phyloP scores from a whole-genome alignment of 2,797 vertebrate genomes.

The Syngnathus rostellatus region DNA sequence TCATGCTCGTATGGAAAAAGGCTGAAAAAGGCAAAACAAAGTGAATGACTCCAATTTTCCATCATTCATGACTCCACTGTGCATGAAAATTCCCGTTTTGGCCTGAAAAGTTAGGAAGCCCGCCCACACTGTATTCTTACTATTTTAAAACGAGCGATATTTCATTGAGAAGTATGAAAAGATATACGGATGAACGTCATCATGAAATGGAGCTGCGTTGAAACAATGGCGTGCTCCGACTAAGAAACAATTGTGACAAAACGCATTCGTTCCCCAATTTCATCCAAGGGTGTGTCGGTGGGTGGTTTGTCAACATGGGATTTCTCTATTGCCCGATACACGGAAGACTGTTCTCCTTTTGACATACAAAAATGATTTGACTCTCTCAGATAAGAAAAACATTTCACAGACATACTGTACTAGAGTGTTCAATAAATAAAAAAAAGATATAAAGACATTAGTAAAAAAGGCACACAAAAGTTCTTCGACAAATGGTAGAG shows the following conservation, averaged over 20 bases:
- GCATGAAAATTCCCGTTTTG: slow-evolving; percentile 16
- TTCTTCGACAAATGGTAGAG: slow-evolving; percentile 89
- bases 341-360: slow-evolving; percentile 85
- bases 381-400: slow-evolving; percentile 62
- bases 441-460: slow-evolving; percentile 83
- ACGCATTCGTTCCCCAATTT: slow-evolving; percentile 27
- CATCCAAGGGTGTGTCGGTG: slow-evolving; percentile 52
- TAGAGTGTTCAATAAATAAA: slow-evolving; percentile 78
- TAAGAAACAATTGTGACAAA: slow-evolving; percentile 17
- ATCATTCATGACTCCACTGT: neutral
- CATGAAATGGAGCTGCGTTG: neutral
- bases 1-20: neutral
- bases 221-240: slow-evolving; percentile 32
- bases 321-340: slow-evolving; percentile 84
- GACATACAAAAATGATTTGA: slow-evolving; percentile 73
- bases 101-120: slow-evolving; percentile 30
- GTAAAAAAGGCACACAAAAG: slow-evolving; percentile 99
- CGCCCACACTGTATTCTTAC: slow-evolving; percentile 33
- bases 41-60: neutral
- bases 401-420: slow-evolving; percentile 74
- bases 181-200: neutral
- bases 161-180: neutral
- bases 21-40: neutral
- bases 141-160: slow-evolving; percentile 2
- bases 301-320: slow-evolving; percentile 62